These are phyloP conservation scores for Molossus alvarezi DNA, from an alignment of 2,797 vertebrate genomes.

Conservation along the genomic window DNA sequence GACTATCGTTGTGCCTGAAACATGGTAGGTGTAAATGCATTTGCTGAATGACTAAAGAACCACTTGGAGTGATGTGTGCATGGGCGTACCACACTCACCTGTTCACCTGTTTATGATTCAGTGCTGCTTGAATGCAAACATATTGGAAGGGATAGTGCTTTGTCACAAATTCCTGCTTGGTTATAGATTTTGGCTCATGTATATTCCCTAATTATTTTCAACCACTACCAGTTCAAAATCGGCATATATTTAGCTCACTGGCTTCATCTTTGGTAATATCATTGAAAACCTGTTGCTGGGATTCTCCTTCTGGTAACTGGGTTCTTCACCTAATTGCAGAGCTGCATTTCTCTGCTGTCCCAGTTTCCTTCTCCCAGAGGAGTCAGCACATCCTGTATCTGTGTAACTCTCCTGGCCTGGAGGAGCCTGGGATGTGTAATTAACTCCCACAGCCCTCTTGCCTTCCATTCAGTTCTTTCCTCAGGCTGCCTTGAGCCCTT, in stretches of 20 bases:
- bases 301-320: not conserved
- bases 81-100: not conserved
- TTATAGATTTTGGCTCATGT: not conserved
- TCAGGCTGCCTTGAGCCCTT: not conserved
- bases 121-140: not conserved
- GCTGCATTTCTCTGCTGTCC: not conserved
- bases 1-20: not conserved
- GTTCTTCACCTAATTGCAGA: not conserved
- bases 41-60: not conserved
- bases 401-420: not conserved
- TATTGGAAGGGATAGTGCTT: not conserved
- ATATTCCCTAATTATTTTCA: constrained; percentile 20
- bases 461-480: not conserved
- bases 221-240: constrained; percentile 2
- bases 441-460: not conserved
- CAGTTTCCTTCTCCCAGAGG: constrained; percentile 19
- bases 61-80: not conserved
- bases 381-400: not conserved
- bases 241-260: not conserved
- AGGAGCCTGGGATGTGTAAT: not conserved
- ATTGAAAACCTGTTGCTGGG: not conserved
- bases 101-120: not conserved
- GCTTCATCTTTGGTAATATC: not conserved
- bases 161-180: not conserved
- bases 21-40: not conserved